phyloP scores from a whole-genome alignment of 2,113 vertebrate species.

The Campylomormyrus numenius region DNA sequence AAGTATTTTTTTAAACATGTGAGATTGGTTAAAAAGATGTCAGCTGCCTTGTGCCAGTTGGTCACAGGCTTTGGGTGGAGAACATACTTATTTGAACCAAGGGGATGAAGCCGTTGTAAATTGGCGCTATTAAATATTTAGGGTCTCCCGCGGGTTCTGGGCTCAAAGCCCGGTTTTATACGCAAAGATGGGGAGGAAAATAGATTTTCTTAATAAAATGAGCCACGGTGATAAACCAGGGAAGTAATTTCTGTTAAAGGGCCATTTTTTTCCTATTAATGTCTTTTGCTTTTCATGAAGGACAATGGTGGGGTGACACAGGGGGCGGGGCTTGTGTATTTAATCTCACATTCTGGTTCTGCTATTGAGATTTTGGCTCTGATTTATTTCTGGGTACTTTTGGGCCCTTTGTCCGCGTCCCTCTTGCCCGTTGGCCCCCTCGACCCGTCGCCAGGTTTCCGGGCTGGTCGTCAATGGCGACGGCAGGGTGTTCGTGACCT shows the following conservation, averaged over 20 bases:
- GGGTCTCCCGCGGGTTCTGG: background rate
- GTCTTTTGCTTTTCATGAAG: conserved; percentile 22
- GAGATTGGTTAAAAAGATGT: background rate
- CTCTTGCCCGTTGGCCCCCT: conserved; percentile 18
- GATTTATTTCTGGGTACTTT: conserved; percentile 32
- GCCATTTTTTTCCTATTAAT: conserved; percentile 19
- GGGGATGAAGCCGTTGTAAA: conserved; percentile 5
- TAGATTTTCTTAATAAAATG: conserved; percentile 7
- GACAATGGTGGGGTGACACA: conserved; percentile 30
- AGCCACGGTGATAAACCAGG: background rate
- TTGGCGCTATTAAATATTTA: background rate
- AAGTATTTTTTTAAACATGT: background rate
- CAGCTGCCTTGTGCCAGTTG: background rate
- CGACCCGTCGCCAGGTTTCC: conserved; percentile 13
- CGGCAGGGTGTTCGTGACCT: background rate
- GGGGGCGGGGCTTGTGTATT: conserved; percentile 38
- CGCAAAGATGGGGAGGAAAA: background rate
- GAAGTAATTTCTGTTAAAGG: conserved; percentile 26
- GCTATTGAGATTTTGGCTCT: conserved; percentile 17
- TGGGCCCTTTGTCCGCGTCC: conserved; percentile 27
- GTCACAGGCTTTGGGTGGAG: background rate
- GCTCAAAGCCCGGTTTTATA: background rate
- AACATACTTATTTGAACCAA: conserved; percentile 1
- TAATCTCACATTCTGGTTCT: conserved; percentile 28
- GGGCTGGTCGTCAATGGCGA: conserved; percentile 29